Conservation (phyloP, 2,113 vertebrate species). For the Nesoenas mayeri region DNA sequence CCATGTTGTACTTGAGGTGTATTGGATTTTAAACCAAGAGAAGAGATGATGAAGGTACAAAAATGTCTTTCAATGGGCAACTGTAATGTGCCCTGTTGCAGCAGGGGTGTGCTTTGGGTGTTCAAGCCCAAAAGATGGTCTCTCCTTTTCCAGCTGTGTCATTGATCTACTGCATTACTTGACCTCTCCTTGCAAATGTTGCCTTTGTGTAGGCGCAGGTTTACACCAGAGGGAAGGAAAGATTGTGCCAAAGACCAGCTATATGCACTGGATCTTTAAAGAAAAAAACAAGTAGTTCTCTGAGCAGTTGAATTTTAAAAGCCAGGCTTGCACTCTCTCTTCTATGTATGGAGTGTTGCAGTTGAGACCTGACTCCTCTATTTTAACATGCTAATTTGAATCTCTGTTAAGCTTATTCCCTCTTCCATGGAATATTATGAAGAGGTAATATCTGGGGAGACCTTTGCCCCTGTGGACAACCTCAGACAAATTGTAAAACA, state of each 20-base stretch:
- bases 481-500: neutral
- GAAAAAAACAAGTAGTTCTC: neutral
- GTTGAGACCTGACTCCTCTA: neutral
- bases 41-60: neutral
- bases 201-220: neutral
- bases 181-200: neutral
- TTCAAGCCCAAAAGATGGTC: neutral
- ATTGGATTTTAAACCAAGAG: neutral
- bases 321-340: neutral
- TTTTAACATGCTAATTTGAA: neutral
- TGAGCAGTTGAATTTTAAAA: neutral
- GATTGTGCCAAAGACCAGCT: neutral
- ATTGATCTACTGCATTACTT: neutral
- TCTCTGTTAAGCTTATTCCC: neutral
- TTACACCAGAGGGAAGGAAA: neutral
- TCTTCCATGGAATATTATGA: neutral
- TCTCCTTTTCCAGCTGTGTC: neutral
- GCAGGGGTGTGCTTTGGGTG: neutral
- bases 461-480: neutral
- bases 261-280: neutral
- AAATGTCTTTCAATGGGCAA: neutral
- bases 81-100: neutral
- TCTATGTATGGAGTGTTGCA: neutral
- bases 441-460: neutral
- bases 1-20: neutral